Percentiles rank a stretch among this genome's conserved stretches.
Conservation (phyloP, 1,140 invertebrate species). For the Pemphigus obesinymphae region DNA sequence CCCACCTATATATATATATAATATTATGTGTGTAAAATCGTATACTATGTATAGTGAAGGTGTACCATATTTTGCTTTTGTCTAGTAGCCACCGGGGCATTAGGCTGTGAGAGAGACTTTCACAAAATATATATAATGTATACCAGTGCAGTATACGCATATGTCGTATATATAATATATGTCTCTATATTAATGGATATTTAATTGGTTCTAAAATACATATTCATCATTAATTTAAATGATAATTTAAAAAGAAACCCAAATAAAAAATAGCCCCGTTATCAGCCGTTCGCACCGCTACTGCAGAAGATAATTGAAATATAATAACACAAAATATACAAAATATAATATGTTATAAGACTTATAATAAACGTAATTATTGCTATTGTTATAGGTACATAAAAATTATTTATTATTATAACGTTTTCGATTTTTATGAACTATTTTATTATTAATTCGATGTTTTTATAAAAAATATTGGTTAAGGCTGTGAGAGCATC, state of each 20-base stretch:
- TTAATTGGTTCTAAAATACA: constrained; percentile 9
- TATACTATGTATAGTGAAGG: neutral
- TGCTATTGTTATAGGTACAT: too few relatives aligned
- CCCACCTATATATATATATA: neutral
- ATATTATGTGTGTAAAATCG: too few relatives aligned
- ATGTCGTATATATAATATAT: neutral
- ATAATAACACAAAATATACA: too few relatives aligned
- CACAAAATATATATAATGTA: neutral
- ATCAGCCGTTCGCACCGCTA: neutral
- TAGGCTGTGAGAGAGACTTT: constrained; percentile 31
- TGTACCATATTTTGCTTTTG: neutral
- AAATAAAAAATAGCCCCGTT: neutral
- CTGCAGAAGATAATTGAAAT: neutral
- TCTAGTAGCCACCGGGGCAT: neutral
- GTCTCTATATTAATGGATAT: constrained; percentile 4
- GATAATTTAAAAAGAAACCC: neutral
- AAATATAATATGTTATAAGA: neutral
- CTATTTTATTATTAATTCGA: too few relatives aligned
- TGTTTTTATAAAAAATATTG: too few relatives aligned
- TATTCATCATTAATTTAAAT: constrained; percentile 17
- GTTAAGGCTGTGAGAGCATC: too few relatives aligned
- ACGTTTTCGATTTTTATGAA: too few relatives aligned
- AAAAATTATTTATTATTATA: too few relatives aligned
- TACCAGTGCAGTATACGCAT: neutral
- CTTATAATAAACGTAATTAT: too few relatives aligned